A percentile compares a stretch with the other conserved stretches of the same genome.
phyloP scores from a whole-genome alignment of 2,797 vertebrate genomes.

The Danio jaintianensis region DNA sequence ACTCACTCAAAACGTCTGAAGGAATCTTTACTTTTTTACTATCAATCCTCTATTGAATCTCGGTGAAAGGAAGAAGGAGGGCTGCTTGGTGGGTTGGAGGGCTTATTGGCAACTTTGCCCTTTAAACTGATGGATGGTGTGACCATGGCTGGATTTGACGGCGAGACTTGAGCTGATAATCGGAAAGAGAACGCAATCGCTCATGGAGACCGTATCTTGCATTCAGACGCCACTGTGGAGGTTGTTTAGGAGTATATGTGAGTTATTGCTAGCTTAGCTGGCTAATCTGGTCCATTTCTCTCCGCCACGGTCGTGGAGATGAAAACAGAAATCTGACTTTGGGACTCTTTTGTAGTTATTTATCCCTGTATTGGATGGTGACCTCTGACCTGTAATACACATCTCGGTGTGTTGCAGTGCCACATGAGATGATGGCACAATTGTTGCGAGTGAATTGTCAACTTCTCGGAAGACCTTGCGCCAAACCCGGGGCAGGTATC shows the following conservation, averaged over 20 bases:
- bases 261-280: slow-evolving; percentile 27
- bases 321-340: slow-evolving; percentile 33
- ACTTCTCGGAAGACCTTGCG: background rate
- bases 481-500: background rate
- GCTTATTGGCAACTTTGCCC: slow-evolving; percentile 64
- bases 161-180: slow-evolving; percentile 67
- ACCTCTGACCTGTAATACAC: background rate
- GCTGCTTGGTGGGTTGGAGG: slow-evolving; percentile 44
- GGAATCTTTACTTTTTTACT: slow-evolving; percentile 41
- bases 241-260: slow-evolving; percentile 25
- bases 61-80: slow-evolving; percentile 55
- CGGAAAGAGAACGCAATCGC: slow-evolving; percentile 63
- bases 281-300: slow-evolving; percentile 28
- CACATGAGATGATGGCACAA: slow-evolving; percentile 10
- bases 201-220: slow-evolving; percentile 50
- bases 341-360: slow-evolving; percentile 23
- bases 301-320: background rate
- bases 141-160: slow-evolving; percentile 56
- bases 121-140: slow-evolving; percentile 75
- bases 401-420: background rate
- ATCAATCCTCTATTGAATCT: slow-evolving; percentile 48
- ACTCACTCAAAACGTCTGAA: slow-evolving; percentile 40
- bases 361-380: background rate
- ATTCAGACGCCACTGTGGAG: slow-evolving; percentile 12
- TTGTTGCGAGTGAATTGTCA: slow-evolving; percentile 4